Conservation (phyloP, 2,888 invertebrate genomes). For the Euphydryas editha region DNA sequence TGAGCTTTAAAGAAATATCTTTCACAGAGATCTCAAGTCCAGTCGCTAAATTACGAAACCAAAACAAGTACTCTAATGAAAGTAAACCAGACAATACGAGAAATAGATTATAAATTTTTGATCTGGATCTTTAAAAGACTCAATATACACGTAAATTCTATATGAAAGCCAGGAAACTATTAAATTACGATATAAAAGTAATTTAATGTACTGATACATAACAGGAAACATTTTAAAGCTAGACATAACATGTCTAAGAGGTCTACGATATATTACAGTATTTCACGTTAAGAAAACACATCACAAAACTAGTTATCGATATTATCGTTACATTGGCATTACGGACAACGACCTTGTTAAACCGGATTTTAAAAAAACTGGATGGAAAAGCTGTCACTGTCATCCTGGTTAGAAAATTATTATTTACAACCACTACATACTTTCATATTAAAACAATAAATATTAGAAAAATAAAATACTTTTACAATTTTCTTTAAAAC, state of each 20-base stretch:
- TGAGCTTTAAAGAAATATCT: not conserved
- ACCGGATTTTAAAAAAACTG: constrained; percentile 30
- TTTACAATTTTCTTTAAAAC: too few species aligned
- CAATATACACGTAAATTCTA: too few species aligned
- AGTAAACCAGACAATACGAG: constrained; percentile 12
- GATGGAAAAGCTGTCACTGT: constrained; percentile 32
- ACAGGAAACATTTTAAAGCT: not conserved
- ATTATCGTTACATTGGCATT: constrained; percentile 26
- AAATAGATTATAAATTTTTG: too few species aligned
- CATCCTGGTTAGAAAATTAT: constrained; percentile 12
- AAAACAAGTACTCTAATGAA: constrained; percentile 26
- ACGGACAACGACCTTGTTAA: constrained; percentile 36
- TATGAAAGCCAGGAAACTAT: not conserved
- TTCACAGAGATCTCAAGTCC: not conserved
- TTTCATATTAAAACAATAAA: not conserved
- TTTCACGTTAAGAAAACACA: constrained; percentile 8
- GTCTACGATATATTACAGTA: not conserved
- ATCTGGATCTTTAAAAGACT: too few species aligned
- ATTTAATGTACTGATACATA: not conserved
- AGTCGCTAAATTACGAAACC: not conserved
- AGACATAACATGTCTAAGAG: not conserved
- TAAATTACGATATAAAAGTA: not conserved
- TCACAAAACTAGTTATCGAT: constrained; percentile 25
- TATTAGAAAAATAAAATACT: not conserved
- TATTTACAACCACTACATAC: constrained; percentile 1